A percentile compares a stretch with the other conserved stretches of the same genome.
phyloP scores from a whole-genome alignment of 2,888 invertebrate species.

The Lochmaea crataegi region DNA sequence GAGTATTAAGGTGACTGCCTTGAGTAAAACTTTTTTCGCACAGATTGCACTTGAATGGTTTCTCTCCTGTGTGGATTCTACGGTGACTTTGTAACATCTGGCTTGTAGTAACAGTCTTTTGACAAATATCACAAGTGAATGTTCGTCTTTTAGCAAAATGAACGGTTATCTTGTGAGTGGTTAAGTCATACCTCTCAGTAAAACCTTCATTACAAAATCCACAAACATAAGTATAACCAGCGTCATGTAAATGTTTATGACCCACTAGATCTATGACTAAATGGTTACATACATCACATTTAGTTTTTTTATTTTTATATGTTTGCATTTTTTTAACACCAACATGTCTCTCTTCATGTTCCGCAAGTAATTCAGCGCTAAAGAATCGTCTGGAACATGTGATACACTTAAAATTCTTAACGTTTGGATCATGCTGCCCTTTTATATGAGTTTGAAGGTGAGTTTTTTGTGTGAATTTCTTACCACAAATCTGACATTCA shows the following conservation, averaged over 20 bases:
- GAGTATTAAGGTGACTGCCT: constrained; percentile 4
- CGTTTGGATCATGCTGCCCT: not conserved
- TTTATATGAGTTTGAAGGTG: not conserved
- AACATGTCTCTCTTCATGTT: not conserved
- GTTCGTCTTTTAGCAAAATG: not conserved
- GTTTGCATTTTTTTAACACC: not conserved
- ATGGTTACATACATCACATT: constrained; percentile 3
- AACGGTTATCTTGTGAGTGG: not conserved
- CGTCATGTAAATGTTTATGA: not conserved
- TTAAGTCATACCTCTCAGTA: not conserved
- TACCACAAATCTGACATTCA: not conserved
- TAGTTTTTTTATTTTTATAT: not conserved
- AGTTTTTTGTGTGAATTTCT: not conserved
- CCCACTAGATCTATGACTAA: not conserved
- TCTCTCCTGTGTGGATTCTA: constrained; percentile 1
- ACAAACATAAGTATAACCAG: constrained; percentile 1
- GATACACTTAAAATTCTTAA: not conserved
- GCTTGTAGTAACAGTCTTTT: not conserved
- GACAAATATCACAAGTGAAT: not conserved
- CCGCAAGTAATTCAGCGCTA: not conserved
- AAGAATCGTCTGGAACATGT: not conserved
- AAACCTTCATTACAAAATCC: constrained; percentile 8
- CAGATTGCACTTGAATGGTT: not conserved
- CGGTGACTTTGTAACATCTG: constrained; percentile 3
- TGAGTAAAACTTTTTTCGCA: not conserved